A percentile compares a stretch with the other conserved stretches of the same genome.
Conservation (phyloP, 2,113 vertebrate genomes). For the Otis tarda region DNA sequence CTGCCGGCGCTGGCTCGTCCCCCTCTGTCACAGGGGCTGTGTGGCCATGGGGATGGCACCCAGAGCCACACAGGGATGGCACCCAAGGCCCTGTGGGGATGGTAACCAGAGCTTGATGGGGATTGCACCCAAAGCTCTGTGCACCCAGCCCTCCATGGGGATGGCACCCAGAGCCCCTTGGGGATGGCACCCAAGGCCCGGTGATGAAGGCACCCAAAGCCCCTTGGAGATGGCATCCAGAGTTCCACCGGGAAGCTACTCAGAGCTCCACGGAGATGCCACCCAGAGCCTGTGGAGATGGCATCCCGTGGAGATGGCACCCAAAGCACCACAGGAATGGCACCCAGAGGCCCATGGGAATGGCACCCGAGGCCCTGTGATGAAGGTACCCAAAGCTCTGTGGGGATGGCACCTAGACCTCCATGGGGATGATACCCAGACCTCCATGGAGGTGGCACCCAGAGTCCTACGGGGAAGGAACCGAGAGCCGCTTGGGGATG, state of each 20-base stretch:
- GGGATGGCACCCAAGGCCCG: background rate
- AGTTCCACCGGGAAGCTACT: too few species aligned
- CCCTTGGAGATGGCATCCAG: background rate
- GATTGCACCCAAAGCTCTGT: too few species aligned
- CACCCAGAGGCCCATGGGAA: too few species aligned
- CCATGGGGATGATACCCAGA: background rate
- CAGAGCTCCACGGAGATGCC: rapidly evolving
- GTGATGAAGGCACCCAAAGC: background rate
- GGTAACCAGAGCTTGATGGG: too few species aligned
- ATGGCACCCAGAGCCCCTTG: background rate
- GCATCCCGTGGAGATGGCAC: background rate
- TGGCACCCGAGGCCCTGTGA: too few species aligned
- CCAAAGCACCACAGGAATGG: too few species aligned
- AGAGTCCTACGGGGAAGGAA: background rate
- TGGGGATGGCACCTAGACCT: background rate
- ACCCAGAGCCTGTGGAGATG: too few species aligned
- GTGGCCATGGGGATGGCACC: background rate
- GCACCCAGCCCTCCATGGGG: too few species aligned
- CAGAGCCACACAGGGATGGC: background rate
- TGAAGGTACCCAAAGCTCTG: too few species aligned
- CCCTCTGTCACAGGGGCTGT: rapidly evolving
- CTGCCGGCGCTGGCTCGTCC: rapidly evolving
- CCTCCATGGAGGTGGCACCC: too few species aligned
- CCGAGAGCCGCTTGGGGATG: background rate
- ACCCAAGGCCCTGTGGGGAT: too few species aligned